phyloP scores from a whole-genome alignment of 2,113 vertebrate species.

The Tenebrosternarchus preto region DNA sequence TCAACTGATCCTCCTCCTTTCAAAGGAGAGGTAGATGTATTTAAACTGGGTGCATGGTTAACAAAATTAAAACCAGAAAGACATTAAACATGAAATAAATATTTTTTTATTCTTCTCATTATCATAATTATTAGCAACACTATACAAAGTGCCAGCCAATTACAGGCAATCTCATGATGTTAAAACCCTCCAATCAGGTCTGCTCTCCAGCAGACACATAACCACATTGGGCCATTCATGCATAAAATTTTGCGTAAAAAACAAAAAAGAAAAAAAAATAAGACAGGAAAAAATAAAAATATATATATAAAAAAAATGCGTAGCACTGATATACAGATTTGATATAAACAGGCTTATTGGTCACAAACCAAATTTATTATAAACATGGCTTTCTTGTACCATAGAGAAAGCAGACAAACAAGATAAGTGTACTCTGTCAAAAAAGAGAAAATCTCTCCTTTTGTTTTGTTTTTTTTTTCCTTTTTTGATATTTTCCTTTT shows the following conservation, averaged over 20 bases:
- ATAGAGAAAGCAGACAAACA: slow-evolving; percentile 73
- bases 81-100: slow-evolving; percentile 72
- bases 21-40: too few relatives aligned
- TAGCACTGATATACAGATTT: slow-evolving; percentile 84
- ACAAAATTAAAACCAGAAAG: slow-evolving; percentile 1
- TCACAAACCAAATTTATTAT: slow-evolving; percentile 82
- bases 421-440: slow-evolving; percentile 62
- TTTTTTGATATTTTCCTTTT: slow-evolving; percentile 10
- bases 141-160: slow-evolving; percentile 69
- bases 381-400: slow-evolving; percentile 83
- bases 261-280: slow-evolving; percentile 59
- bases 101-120: slow-evolving; percentile 73
- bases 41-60: too few relatives aligned
- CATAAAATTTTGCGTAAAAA: slow-evolving; percentile 72
- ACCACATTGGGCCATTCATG: slow-evolving; percentile 65
- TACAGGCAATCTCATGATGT: slow-evolving; percentile 64
- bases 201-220: slow-evolving; percentile 50
- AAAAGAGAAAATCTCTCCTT: slow-evolving; percentile 62
- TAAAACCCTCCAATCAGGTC: slow-evolving; percentile 63
- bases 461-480: slow-evolving; percentile 62
- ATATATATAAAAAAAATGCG: slow-evolving; percentile 81
- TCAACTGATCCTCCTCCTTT: too few relatives aligned
- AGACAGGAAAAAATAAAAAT: slow-evolving; percentile 64
- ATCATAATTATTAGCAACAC: slow-evolving; percentile 65
- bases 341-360: slow-evolving; percentile 82